These are phyloP conservation scores for Pelusios castaneus DNA, from an alignment of 2,113 vertebrate genomes.

Conservation along the genomic window DNA sequence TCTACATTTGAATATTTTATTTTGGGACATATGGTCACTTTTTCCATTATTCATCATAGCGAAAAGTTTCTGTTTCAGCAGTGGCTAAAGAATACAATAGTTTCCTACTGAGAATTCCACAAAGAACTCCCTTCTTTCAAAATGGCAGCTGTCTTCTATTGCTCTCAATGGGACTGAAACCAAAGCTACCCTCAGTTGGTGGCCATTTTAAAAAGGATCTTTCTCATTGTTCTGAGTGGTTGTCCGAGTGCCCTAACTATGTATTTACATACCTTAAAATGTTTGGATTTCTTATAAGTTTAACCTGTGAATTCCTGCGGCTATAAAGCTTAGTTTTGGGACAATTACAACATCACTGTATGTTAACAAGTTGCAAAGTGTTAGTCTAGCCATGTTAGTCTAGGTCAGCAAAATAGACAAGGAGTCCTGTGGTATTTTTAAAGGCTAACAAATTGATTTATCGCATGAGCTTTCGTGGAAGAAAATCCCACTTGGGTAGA, in stretches of 20 bases:
- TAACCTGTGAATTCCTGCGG: neutral
- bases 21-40: neutral
- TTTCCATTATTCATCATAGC: slow-evolving; percentile 6
- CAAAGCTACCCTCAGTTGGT: neutral
- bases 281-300: neutral
- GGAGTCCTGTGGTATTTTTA: no score
- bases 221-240: neutral
- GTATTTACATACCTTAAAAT: neutral
- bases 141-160: neutral
- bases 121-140: neutral
- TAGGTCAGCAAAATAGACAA: no score
- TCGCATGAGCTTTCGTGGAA: no score
- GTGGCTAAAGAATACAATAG: neutral
- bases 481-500: no score
- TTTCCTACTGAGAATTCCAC: neutral
- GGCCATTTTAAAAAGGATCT: neutral
- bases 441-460: no score
- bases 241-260: neutral
- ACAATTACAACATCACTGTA: neutral
- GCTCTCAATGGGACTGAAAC: neutral
- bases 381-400: no score
- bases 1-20: neutral
- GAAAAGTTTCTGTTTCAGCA: neutral
- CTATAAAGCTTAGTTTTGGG: neutral
- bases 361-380: no score